These are phyloP conservation scores for Cassiopea andromeda DNA, from an alignment of 30 jellyfish, hydroid and myxozoan species.

Conservation along the genomic window DNA sequence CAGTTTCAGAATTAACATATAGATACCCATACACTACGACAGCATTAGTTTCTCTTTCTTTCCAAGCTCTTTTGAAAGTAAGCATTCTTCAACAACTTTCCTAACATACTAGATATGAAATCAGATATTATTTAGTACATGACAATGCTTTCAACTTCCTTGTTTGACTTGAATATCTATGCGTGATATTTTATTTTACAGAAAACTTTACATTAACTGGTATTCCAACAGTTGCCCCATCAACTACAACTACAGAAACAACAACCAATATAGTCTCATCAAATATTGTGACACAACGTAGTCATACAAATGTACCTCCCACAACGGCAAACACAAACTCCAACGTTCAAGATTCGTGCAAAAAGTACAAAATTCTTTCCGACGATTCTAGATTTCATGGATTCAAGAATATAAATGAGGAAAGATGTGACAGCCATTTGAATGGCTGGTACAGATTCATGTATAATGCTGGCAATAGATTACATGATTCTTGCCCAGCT, in stretches of 20 bases:
- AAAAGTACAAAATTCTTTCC: background rate
- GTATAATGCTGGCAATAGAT: constrained; percentile 24
- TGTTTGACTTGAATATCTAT: too few species aligned
- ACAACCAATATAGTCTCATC: background rate
- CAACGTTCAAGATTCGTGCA: background rate
- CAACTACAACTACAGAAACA: background rate
- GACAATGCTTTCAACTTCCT: too few species aligned
- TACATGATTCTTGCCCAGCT: constrained; percentile 24
- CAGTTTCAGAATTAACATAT: too few species aligned
- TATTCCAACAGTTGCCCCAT: background rate
- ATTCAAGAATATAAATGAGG: background rate
- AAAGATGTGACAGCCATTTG: constrained; percentile 5
- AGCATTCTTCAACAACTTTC: too few species aligned
- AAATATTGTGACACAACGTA: too few species aligned
- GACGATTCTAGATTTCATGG: constrained; percentile 11
- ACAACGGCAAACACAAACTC: background rate
- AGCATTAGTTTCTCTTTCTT: too few species aligned
- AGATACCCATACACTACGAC: too few species aligned
- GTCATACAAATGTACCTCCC: too few species aligned
- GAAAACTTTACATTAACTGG: background rate
- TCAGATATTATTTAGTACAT: too few species aligned
- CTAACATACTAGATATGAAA: too few species aligned
- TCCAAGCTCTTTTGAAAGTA: too few species aligned
- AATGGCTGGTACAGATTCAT: constrained; percentile 36
- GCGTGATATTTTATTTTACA: too few species aligned